Conservation (phyloP, 2,888 invertebrate genomes). For the Cancer borealis region DNA sequence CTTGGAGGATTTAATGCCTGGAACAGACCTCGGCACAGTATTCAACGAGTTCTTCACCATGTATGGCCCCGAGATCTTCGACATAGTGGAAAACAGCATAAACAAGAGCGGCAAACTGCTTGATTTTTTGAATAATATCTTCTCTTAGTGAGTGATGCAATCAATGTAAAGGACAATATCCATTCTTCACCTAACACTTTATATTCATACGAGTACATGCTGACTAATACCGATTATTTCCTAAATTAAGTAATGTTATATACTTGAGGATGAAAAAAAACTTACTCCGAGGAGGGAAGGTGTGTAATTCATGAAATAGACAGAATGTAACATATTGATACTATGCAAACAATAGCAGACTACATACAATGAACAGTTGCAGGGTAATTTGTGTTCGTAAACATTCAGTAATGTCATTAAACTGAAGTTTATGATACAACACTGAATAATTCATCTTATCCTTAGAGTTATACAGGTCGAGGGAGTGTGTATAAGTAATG, state of each 20-base stretch:
- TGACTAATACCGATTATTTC: neutral
- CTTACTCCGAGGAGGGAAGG: slow-evolving; percentile 48
- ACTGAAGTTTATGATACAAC: slow-evolving; percentile 51
- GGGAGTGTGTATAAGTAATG: slow-evolving; percentile 30
- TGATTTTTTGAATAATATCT: neutral
- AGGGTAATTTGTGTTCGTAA: slow-evolving; percentile 18
- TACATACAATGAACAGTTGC: slow-evolving; percentile 59
- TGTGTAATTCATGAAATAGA: slow-evolving; percentile 55
- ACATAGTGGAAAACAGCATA: neutral
- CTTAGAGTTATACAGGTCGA: neutral
- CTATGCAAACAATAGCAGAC: slow-evolving; percentile 62
- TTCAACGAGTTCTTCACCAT: slow-evolving; percentile 31
- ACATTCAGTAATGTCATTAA: slow-evolving; percentile 46
- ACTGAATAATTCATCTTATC: slow-evolving; percentile 58
- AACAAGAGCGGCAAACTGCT: neutral
- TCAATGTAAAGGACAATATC: neutral
- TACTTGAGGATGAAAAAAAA: neutral
- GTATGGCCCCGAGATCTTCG: neutral
- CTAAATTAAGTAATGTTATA: neutral
- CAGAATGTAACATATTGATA: slow-evolving; percentile 61
- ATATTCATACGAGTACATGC: neutral
- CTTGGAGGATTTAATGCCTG: neutral
- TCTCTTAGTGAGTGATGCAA: neutral
- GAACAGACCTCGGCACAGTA: slow-evolving; percentile 14
- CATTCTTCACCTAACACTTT: neutral